A percentile compares a stretch with the other conserved stretches of the same genome.
Conservation (phyloP, 2,797 vertebrate genomes). For the Dermochelys coriacea region DNA sequence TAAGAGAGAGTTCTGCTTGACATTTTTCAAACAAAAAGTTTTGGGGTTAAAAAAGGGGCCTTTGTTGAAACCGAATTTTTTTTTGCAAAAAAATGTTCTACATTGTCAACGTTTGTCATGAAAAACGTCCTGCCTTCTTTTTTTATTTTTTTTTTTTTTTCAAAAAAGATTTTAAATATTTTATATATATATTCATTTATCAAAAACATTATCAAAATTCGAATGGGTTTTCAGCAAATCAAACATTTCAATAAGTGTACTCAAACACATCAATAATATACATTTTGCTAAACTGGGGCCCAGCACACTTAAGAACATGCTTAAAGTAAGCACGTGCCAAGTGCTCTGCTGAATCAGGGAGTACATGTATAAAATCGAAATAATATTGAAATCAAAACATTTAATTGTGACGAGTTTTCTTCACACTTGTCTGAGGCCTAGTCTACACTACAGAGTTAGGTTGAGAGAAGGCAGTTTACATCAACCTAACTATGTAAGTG, state of each 20-base stretch:
- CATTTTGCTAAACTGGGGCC: background rate
- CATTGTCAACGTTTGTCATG: background rate
- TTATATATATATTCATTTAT: background rate
- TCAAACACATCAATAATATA: background rate
- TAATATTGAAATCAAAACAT: background rate
- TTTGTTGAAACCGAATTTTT: background rate
- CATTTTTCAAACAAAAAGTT: background rate
- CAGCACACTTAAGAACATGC: background rate
- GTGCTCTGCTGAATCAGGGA: background rate
- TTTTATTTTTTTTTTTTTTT: background rate
- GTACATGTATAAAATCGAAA: background rate
- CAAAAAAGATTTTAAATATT: background rate
- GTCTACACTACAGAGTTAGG: background rate
- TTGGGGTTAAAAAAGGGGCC: background rate
- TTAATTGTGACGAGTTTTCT: background rate
- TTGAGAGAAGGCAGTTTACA: background rate
- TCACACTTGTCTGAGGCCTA: background rate
- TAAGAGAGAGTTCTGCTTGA: background rate
- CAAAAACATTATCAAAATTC: background rate
- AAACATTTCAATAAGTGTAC: background rate
- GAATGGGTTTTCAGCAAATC: background rate
- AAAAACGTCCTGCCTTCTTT: background rate
- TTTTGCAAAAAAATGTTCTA: background rate
- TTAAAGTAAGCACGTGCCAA: background rate
- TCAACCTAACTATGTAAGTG: no score